Percentiles rank a stretch among this genome's conserved stretches.
phyloP scores from a whole-genome alignment of 2,888 invertebrate genomes.

The Anticlea derivata region DNA sequence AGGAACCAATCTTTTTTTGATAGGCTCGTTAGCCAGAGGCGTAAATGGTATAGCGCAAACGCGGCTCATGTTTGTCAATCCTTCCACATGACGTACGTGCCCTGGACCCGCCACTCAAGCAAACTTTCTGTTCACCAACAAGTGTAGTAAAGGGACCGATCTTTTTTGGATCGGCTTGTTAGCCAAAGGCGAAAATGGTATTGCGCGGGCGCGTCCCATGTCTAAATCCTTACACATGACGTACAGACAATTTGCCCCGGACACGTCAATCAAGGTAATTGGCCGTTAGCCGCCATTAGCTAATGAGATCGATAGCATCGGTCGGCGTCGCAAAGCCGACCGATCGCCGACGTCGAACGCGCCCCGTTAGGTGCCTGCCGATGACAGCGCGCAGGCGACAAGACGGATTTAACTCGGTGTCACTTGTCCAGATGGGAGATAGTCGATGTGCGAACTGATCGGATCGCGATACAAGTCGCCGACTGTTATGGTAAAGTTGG shows the following conservation, averaged over 20 bases:
- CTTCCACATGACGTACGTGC: conserved; percentile 51
- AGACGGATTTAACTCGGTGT: conserved; percentile 41
- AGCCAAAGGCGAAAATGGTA: conserved; percentile 48
- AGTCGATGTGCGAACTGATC: conserved; percentile 40
- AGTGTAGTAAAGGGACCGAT: conserved; percentile 36
- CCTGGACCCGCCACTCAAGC: conserved; percentile 78
- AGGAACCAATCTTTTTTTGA: conserved; percentile 12
- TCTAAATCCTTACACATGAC: conserved; percentile 27
- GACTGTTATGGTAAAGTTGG: conserved; percentile 24
- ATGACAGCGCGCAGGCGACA: conserved; percentile 53
- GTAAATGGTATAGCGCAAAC: conserved; percentile 33
- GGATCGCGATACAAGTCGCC: conserved; percentile 17
- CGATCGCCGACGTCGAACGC: conserved; percentile 39
- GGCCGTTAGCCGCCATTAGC: conserved; percentile 66
- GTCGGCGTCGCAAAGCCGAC: conserved; percentile 57
- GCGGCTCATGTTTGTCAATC: conserved; percentile 24
- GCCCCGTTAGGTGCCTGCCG: conserved; percentile 57
- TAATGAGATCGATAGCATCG: conserved; percentile 64
- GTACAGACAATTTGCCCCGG: conserved; percentile 66
- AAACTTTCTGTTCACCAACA: conserved; percentile 51
- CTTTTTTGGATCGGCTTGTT: conserved; percentile 47
- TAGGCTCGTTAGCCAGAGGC: conserved; percentile 21
- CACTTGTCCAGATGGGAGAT: conserved; percentile 38
- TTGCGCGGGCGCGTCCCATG: conserved; percentile 23
- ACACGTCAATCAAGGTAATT: conserved; percentile 80